phyloP scores from a whole-genome alignment of 2,797 vertebrate genomes.

The Tragopan temminckii region DNA sequence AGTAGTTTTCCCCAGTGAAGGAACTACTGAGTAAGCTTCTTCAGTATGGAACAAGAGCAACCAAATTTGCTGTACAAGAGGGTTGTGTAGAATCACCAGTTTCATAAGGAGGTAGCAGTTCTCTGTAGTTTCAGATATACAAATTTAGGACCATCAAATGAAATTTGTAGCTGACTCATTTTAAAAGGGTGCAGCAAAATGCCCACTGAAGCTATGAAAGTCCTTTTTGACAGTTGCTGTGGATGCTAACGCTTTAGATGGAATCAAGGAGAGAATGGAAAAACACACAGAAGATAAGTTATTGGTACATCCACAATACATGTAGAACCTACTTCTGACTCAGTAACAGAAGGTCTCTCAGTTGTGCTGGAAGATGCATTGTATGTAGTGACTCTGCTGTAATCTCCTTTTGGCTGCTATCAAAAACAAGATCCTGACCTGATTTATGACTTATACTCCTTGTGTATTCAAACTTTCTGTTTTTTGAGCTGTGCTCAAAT shows the following conservation, averaged over 20 bases:
- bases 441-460: neutral
- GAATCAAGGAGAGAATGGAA: neutral
- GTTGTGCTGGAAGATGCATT: neutral
- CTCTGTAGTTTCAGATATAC: neutral
- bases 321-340: neutral
- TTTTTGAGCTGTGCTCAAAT: neutral
- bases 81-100: neutral
- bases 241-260: neutral
- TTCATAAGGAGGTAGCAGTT: neutral
- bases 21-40: neutral
- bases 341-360: neutral
- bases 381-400: neutral
- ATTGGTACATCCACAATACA: neutral
- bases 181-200: neutral
- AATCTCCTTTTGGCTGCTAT: neutral
- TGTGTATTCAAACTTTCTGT: neutral
- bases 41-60: neutral
- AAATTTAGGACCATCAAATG: neutral
- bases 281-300: neutral
- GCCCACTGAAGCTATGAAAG: neutral
- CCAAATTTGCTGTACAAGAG: neutral
- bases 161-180: slow-evolving; percentile 15
- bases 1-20: neutral
- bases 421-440: neutral
- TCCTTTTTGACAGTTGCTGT: neutral